A percentile compares a stretch with the other conserved stretches of the same genome.
These are phyloP conservation scores for Helarctos malayanus DNA, from an alignment of 2,797 vertebrate genomes.

Conservation along the genomic window DNA sequence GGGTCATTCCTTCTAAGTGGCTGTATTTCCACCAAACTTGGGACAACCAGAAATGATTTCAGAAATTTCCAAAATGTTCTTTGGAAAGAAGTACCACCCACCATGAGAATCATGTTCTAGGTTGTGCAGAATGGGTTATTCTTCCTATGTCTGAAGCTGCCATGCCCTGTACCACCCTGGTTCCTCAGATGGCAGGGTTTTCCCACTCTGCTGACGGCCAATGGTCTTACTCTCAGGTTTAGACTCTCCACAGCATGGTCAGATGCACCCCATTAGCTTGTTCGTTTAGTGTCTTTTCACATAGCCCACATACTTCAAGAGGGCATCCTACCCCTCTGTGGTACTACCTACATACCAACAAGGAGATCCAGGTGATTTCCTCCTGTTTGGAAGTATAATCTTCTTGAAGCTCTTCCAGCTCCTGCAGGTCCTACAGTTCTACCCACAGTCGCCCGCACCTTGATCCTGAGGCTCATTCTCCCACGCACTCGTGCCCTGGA, in stretches of 20 bases:
- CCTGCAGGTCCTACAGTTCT: neutral
- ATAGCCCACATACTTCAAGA: neutral
- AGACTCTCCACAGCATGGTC: neutral
- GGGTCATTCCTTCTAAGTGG: neutral
- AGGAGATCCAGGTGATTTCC: neutral
- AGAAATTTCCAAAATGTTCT: neutral
- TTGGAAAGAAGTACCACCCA: neutral
- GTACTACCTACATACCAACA: neutral
- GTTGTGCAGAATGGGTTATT: neutral
- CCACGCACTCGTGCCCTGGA: fast-evolving
- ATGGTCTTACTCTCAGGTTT: neutral
- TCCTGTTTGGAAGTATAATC: neutral
- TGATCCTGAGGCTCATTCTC: neutral
- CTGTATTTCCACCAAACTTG: neutral
- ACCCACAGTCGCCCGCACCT: fast-evolving
- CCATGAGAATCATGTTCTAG: neutral
- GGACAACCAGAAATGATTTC: neutral
- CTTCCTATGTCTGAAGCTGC: fast-evolving
- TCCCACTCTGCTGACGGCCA: neutral
- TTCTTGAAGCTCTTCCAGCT: neutral
- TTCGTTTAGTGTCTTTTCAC: neutral
- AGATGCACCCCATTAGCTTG: neutral
- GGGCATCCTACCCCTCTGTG: neutral
- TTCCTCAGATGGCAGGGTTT: neutral
- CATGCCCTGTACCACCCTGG: neutral